Conservation (phyloP, 2,888 invertebrate genomes). For the Drosophila helvetica region DNA sequence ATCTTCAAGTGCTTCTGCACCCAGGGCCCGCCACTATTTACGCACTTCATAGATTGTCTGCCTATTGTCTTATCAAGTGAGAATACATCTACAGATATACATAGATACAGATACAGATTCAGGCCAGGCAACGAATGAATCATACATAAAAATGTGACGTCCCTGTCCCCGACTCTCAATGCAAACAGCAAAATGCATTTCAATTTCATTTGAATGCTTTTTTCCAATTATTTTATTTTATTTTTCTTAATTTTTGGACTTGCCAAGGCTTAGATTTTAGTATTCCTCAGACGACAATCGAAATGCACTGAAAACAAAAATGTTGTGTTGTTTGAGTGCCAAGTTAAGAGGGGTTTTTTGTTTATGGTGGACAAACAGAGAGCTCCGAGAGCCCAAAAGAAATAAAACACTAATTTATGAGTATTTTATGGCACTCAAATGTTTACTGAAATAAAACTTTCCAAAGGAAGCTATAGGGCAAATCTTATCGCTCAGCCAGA, state of each 20-base stretch:
- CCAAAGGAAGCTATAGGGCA: neutral
- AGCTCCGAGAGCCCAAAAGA: neutral
- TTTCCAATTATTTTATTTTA: constrained; percentile 17
- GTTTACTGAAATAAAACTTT: neutral
- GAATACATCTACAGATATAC: neutral
- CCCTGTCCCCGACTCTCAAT: constrained; percentile 26
- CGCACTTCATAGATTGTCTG: constrained; percentile 8
- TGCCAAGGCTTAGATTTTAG: constrained; percentile 50
- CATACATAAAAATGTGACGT: constrained; percentile 23
- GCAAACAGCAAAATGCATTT: constrained; percentile 44
- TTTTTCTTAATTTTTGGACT: constrained; percentile 28
- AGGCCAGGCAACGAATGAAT: constrained; percentile 41
- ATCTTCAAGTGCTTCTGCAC: constrained; percentile 1
- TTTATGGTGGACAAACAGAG: neutral
- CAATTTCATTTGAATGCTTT: constrained; percentile 34
- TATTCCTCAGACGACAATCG: constrained; percentile 35
- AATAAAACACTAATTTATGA: constrained; percentile 10
- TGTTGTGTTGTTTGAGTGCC: constrained; percentile 4
- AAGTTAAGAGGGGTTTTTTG: neutral
- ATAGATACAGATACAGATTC: neutral
- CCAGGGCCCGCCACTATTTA: neutral
- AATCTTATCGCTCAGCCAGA: constrained; percentile 12
- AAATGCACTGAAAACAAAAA: constrained; percentile 28
- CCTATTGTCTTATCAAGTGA: neutral
- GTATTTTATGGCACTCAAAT: neutral